Conservation (phyloP, 2,797 vertebrate genomes). For the Fistularia commersonii region DNA sequence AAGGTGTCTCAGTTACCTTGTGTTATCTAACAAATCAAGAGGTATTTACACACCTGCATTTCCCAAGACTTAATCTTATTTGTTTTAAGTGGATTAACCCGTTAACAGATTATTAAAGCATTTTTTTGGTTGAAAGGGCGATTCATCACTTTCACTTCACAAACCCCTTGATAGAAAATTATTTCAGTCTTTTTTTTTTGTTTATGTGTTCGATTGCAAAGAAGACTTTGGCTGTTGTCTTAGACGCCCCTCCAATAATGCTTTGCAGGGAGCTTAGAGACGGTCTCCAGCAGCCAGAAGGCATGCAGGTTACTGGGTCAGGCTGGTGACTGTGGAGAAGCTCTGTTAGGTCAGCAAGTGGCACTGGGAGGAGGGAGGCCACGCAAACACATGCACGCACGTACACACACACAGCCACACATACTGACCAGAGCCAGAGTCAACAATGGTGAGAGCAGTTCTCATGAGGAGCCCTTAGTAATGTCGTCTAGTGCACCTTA, state of each 20-base stretch:
- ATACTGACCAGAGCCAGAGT: slow-evolving; percentile 11
- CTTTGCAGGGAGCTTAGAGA: slow-evolving; percentile 26
- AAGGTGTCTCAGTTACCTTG: not conserved
- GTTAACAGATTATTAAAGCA: not conserved
- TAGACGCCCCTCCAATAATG: slow-evolving; percentile 1
- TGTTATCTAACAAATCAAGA: not conserved
- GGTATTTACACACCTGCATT: not conserved
- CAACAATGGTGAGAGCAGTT: slow-evolving; percentile 24
- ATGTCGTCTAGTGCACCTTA: too few relatives aligned
- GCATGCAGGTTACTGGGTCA: slow-evolving; percentile 70
- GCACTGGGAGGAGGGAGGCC: slow-evolving; percentile 19
- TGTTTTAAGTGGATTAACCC: slow-evolving; percentile 9
- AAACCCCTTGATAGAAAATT: not conserved
- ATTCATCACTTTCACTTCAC: not conserved
- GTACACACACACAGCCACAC: slow-evolving; percentile 2
- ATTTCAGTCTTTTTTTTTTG: too few relatives aligned
- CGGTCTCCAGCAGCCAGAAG: slow-evolving; percentile 42
- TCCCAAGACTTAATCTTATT: not conserved
- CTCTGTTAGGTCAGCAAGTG: slow-evolving; percentile 61
- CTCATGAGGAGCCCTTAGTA: slow-evolving; percentile 12
- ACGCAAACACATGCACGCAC: slow-evolving; percentile 7
- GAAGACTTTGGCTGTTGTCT: slow-evolving; percentile 19
- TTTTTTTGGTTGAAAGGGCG: not conserved
- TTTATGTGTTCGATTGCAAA: not conserved
- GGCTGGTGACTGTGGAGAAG: slow-evolving; percentile 56